Evolutionary conservation across 2,888 invertebrate species (phyloP).

Genomic region (Temnothorax ravouxi): DNA sequence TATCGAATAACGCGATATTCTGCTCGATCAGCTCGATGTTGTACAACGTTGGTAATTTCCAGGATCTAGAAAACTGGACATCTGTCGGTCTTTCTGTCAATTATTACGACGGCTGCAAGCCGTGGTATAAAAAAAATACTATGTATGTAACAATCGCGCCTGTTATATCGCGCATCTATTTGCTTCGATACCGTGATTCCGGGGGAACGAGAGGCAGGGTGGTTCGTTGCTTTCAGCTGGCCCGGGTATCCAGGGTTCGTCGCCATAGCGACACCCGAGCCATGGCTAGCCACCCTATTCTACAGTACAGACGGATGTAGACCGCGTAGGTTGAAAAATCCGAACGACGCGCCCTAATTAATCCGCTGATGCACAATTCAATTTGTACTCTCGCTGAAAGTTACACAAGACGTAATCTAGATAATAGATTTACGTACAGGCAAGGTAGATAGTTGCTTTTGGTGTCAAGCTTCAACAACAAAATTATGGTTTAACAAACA

Average conservation of each 20-base stretch:
- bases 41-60: not conserved
- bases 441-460: not conserved
- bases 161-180: conserved; percentile 42
- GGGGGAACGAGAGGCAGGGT: conserved; percentile 20
- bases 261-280: conserved; percentile 72
- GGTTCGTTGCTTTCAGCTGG: conserved; percentile 46
- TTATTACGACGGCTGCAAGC: not conserved
- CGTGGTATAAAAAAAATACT: not conserved
- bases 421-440: not conserved
- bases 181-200: conserved; percentile 11
- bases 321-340: conserved; percentile 34
- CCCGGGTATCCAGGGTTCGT: conserved; percentile 79
- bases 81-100: conserved; percentile 12
- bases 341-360: conserved; percentile 30
- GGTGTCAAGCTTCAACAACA: not conserved
- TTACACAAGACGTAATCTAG: not conserved
- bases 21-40: conserved; percentile 6
- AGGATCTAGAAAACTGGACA: conserved; percentile 4
- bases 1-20: conserved; percentile 21
- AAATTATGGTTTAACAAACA: not conserved
- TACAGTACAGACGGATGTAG: conserved; percentile 10
- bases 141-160: not conserved
- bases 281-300: conserved; percentile 34
- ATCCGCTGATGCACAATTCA: conserved; percentile 25
- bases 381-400: conserved; percentile 25